phyloP scores from a whole-genome alignment of 1,140 invertebrate species.

The Drosophila nigromelanica region DNA sequence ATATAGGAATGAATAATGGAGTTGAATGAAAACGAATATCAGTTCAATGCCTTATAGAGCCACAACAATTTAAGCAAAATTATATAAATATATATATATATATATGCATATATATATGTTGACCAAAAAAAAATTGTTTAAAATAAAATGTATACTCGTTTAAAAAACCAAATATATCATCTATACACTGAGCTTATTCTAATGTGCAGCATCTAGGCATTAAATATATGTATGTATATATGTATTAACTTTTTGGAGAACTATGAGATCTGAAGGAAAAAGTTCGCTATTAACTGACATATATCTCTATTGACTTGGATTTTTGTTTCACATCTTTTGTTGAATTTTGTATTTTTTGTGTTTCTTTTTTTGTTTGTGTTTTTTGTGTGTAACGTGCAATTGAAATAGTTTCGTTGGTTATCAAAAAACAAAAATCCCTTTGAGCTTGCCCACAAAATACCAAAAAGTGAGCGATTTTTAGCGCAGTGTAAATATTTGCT shows the following conservation, averaged over 20 bases:
- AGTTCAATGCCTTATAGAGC: slow-evolving; percentile 26
- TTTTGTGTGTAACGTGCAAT: slow-evolving; percentile 31
- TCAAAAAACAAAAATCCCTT: slow-evolving; percentile 72
- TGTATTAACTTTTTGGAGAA: slow-evolving; percentile 44
- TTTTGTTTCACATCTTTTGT: slow-evolving; percentile 1
- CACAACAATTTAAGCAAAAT: slow-evolving; percentile 9
- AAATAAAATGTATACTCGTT: neutral
- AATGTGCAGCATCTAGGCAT: slow-evolving; percentile 44
- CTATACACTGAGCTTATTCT: slow-evolving; percentile 44
- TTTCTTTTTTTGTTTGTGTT: slow-evolving; percentile 3
- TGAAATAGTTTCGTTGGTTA: slow-evolving; percentile 16
- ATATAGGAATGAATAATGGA: neutral
- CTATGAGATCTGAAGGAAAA: slow-evolving; percentile 54
- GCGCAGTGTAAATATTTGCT: slow-evolving; percentile 64
- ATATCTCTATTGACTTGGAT: slow-evolving; percentile 38
- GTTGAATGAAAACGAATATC: slow-evolving; percentile 21
- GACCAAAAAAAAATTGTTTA: neutral
- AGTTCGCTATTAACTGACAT: slow-evolving; percentile 49
- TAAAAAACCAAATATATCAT: slow-evolving; percentile 16
- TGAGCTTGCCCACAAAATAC: slow-evolving; percentile 42
- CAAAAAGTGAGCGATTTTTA: slow-evolving; percentile 33
- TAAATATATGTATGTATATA: slow-evolving; percentile 26
- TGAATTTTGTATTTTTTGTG: slow-evolving; percentile 5
- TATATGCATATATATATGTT: too few relatives aligned
- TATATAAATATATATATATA: neutral